These are phyloP conservation scores for Cerceris ruficornis DNA, from an alignment of 2,888 invertebrate species.

Conservation along the genomic window DNA sequence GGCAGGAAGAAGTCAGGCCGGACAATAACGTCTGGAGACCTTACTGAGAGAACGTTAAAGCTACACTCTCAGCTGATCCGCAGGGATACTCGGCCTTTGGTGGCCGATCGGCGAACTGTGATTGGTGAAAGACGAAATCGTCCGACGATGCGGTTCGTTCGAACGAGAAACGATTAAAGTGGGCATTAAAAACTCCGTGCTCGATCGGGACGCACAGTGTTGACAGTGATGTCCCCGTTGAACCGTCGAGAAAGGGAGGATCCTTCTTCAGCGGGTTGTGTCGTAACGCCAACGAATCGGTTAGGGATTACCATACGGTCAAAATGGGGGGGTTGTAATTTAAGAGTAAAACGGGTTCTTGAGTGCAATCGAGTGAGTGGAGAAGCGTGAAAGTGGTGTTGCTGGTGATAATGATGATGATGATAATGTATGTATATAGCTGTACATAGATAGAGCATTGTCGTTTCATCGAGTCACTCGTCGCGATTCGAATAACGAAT, in stretches of 20 bases:
- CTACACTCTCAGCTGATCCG: slow-evolving; percentile 18
- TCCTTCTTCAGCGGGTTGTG: slow-evolving; percentile 51
- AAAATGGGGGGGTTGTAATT: slow-evolving; percentile 59
- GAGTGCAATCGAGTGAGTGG: slow-evolving; percentile 33
- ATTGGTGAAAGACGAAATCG: slow-evolving; percentile 30
- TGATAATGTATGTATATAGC: slow-evolving; percentile 72
- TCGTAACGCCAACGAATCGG: slow-evolving; percentile 64
- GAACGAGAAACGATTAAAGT: not conserved
- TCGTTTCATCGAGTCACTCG: slow-evolving; percentile 72
- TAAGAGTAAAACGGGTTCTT: slow-evolving; percentile 36
- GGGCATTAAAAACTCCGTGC: slow-evolving; percentile 5
- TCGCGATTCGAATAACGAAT: slow-evolving; percentile 57
- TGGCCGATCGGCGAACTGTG: slow-evolving; percentile 48
- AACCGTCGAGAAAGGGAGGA: slow-evolving; percentile 9
- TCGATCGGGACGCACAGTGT: slow-evolving; percentile 18
- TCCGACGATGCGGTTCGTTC: slow-evolving; percentile 25
- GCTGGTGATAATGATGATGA: slow-evolving; percentile 46
- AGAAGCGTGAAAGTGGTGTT: slow-evolving; percentile 35
- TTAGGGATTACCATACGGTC: slow-evolving; percentile 20
- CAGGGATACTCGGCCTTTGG: not conserved
- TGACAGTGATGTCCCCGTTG: slow-evolving; percentile 2
- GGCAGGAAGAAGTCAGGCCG: slow-evolving; percentile 79
- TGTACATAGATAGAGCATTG: slow-evolving; percentile 76
- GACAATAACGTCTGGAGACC: slow-evolving; percentile 81
- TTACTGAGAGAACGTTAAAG: slow-evolving; percentile 70